Base-by-base conservation (phyloP, 2,888 invertebrate genomes). In the Exocentrus adspersus region DNA sequence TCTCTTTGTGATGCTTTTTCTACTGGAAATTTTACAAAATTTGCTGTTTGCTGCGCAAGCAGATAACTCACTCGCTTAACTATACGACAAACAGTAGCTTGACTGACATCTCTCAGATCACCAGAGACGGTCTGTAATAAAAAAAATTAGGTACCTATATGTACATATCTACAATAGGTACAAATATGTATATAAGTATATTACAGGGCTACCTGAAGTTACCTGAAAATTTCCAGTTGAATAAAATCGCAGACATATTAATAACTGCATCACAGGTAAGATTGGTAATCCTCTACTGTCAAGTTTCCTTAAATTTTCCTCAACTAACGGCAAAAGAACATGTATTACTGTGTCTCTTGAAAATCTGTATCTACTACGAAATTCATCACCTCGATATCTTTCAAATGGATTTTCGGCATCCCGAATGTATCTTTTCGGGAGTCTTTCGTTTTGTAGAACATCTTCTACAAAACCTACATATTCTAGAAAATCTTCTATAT, bases 191-290 rank as follows among this genome's bases (percentile, higher is more conserved):
- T 7, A 24, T 5, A 24, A 24, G 3, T 3, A 3, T 24, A 7
- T 7, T 24, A 24, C 3, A 24, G 7, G 7, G 24, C 7, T 24
- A n/a, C n/a, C 7, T 5, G 7, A 24, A 24, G 24, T 21, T 58
- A 51, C 62, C 58, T 58, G 62, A 62, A 62, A 57, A 62, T 58
- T 62, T 52, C 52, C 43, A 42, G 62, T 62, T 45, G 48, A 54
- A 54, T 64, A 64, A 45, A 50, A 60, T n/a, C 60, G 14, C 37
- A 60, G 60, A 24, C 53, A 45, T 19, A 57, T 19, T 54, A 64
- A 28, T 9, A 64, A 28, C 24, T 64, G 53, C 5, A 64, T 54
- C 1, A 60, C 10, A 2, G 60, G 60, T 41, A 54, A 7, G 32
- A 64, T 54, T 24, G 64, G 64, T 54, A 64, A 52, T n/a, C 64